Evolutionary conservation across 2,888 invertebrate species (phyloP).

Genomic region (Aleiodes testaceus): DNA sequence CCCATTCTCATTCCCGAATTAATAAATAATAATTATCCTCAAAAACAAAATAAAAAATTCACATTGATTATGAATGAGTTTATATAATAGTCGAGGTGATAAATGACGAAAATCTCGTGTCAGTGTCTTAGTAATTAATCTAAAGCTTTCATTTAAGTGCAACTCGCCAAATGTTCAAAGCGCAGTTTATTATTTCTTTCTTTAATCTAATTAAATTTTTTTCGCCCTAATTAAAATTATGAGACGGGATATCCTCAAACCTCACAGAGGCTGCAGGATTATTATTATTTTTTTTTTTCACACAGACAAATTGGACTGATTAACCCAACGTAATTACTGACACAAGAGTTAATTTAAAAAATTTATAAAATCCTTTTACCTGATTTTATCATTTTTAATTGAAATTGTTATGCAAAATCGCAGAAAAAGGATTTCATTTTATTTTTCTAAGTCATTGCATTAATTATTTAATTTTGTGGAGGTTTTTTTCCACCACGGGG

Average conservation of each 20-base stretch:
- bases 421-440: constrained; percentile 30
- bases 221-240: constrained; percentile 29
- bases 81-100: neutral
- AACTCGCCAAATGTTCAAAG: constrained; percentile 22
- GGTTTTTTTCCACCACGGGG: constrained; percentile 83
- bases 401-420: constrained; percentile 24
- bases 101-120: neutral
- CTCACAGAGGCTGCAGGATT: constrained; percentile 52
- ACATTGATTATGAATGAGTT: constrained; percentile 2
- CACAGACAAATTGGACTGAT: constrained; percentile 9
- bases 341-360: constrained; percentile 44
- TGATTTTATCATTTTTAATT: constrained; percentile 14
- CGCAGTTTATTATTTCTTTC: constrained; percentile 34
- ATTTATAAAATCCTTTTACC: constrained; percentile 44
- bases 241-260: neutral
- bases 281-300: neutral
- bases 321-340: constrained; percentile 23
- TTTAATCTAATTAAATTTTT: constrained; percentile 2
- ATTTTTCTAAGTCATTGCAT: constrained; percentile 25
- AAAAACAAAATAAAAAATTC: constrained; percentile 4
- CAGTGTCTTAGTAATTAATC: constrained; percentile 14
- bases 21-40: constrained; percentile 27
- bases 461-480: constrained; percentile 63
- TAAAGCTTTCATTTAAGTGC: constrained; percentile 32
- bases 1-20: constrained; percentile 53